Conservation (phyloP, 2,797 vertebrate species). For the Trachurus trachurus region DNA sequence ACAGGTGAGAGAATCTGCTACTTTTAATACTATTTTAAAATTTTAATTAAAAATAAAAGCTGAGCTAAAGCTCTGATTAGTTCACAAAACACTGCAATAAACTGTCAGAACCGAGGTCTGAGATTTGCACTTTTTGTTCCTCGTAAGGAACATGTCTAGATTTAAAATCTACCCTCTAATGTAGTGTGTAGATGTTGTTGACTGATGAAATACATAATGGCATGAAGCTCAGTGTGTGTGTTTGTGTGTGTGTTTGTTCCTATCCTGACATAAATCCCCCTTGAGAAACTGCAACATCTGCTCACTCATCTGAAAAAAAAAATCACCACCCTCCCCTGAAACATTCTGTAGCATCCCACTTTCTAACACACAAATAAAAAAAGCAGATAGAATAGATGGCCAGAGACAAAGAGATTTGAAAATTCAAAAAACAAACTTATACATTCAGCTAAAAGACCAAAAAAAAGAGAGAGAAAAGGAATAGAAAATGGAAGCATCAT, state of each 20-base stretch:
- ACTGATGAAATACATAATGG: conserved; percentile 66
- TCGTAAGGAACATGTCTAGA: neutral
- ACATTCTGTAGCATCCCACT: conserved; percentile 52
- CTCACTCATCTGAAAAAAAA: conserved; percentile 67
- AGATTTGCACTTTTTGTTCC: neutral
- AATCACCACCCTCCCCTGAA: conserved; percentile 31
- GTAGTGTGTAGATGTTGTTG: conserved; percentile 37
- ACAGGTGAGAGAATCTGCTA: too few relatives aligned
- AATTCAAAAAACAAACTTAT: conserved; percentile 9
- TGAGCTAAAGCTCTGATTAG: too few relatives aligned
- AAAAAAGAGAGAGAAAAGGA: conserved; percentile 8
- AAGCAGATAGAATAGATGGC: conserved; percentile 15
- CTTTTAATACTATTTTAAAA: too few relatives aligned
- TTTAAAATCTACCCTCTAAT: neutral
- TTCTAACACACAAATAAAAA: conserved; percentile 59
- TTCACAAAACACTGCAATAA: too few relatives aligned
- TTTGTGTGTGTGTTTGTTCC: conserved; percentile 38
- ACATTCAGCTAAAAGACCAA: neutral
- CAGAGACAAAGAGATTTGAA: conserved; percentile 24
- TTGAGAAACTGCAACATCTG: conserved; percentile 80
- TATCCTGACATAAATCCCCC: conserved; percentile 77
- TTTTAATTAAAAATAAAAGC: too few relatives aligned
- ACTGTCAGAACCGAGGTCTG: too few relatives aligned
- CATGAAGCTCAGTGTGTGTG: conserved; percentile 38
- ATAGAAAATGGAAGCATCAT: conserved; percentile 32